Conservation (phyloP, 2,797 vertebrate genomes). For the Micropoecilia bifurca region DNA sequence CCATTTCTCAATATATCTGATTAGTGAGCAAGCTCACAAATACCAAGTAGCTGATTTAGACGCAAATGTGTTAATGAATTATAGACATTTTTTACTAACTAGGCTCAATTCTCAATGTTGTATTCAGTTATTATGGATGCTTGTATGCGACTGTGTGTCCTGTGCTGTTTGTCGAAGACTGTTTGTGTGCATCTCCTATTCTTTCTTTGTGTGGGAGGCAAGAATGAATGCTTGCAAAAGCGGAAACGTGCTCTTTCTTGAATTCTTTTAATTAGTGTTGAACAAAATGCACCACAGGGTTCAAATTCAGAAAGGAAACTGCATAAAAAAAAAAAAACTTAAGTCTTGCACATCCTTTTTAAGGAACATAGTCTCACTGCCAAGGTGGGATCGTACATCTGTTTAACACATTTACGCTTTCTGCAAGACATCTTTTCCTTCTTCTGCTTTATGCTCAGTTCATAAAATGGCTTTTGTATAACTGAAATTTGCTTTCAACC, state of each 20-base stretch:
- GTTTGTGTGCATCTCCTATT: conserved; percentile 24
- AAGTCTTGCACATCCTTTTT: conserved; percentile 7
- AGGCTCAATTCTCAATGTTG: conserved; percentile 22
- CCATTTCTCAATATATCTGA: conserved; percentile 17
- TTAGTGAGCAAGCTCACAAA: conserved; percentile 41
- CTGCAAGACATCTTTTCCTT: not conserved
- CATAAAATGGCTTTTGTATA: not conserved
- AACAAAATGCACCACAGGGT: conserved; percentile 42
- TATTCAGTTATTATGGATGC: conserved; percentile 18
- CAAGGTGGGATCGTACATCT: conserved; percentile 6
- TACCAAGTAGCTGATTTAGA: conserved; percentile 48
- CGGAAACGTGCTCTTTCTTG: conserved; percentile 55
- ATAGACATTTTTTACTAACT: conserved; percentile 25
- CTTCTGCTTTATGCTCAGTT: not conserved
- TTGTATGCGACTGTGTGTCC: conserved; percentile 8
- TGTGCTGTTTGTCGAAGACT: conserved; percentile 13
- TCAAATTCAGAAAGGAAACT: conserved; percentile 20
- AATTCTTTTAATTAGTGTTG: conserved; percentile 66
- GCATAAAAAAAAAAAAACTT: not conserved
- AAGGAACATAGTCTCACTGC: conserved; percentile 25
- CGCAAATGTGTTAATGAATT: conserved; percentile 32
- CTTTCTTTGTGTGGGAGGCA: conserved; percentile 54
- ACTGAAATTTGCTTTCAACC: not conserved
- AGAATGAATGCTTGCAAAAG: conserved; percentile 36
- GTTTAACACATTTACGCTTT: not conserved